A percentile compares a stretch with the other conserved stretches of the same genome.
phyloP scores from a whole-genome alignment of 2,888 invertebrate species.

The Amaurobius ferox region DNA sequence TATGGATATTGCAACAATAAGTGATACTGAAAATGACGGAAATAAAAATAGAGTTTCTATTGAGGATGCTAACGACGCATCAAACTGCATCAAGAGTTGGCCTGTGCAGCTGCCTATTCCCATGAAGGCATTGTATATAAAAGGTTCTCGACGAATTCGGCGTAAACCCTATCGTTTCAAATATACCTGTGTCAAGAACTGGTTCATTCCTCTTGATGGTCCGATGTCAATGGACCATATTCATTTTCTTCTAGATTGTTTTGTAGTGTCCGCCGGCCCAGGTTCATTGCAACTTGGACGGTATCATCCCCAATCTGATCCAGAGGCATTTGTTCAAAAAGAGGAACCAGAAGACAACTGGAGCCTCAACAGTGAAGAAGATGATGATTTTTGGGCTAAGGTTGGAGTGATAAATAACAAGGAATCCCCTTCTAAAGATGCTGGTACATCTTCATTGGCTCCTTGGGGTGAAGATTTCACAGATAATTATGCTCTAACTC shows the following conservation, averaged over 20 bases:
- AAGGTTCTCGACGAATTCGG: slow-evolving; percentile 2
- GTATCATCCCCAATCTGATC: slow-evolving; percentile 72
- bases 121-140: slow-evolving; percentile 25
- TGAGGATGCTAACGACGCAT: slow-evolving; percentile 10
- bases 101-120: slow-evolving; percentile 32
- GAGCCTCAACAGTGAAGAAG: slow-evolving; percentile 32
- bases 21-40: slow-evolving; percentile 4
- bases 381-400: slow-evolving; percentile 6
- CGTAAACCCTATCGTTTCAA: slow-evolving; percentile 36
- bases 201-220: slow-evolving; percentile 25
- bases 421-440: background rate
- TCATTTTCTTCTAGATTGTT: slow-evolving; percentile 71
- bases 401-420: background rate
- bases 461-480: slow-evolving; percentile 4
- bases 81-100: slow-evolving; percentile 35
- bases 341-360: slow-evolving; percentile 11
- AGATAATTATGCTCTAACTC: slow-evolving; percentile 1
- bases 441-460: slow-evolving; percentile 14
- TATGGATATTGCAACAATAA: slow-evolving; percentile 19
- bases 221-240: slow-evolving; percentile 55
- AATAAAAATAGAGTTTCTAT: background rate
- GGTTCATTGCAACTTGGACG: slow-evolving; percentile 67
- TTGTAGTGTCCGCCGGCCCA: slow-evolving; percentile 70
- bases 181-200: slow-evolving; percentile 25
- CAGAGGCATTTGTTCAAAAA: slow-evolving; percentile 60